These are phyloP conservation scores for Pluvialis apricaria DNA, from an alignment of 2,113 vertebrate genomes.

Conservation along the genomic window DNA sequence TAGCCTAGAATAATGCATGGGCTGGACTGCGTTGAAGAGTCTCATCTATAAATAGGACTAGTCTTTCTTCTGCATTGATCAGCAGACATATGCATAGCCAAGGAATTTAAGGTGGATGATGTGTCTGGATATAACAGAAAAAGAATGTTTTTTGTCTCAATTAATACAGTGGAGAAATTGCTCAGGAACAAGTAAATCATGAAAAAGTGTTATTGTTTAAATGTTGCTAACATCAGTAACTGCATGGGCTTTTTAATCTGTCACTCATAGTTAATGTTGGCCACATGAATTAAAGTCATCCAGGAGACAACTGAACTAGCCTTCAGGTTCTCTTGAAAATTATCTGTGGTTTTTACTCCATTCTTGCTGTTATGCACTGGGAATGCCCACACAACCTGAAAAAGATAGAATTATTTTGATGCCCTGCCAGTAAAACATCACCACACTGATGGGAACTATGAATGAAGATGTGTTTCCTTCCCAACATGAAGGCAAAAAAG, in stretches of 20 bases:
- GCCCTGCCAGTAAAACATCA: background rate
- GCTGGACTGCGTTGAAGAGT: background rate
- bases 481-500: background rate
- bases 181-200: background rate
- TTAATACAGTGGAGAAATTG: background rate
- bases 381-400: background rate
- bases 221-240: background rate
- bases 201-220: background rate
- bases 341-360: background rate
- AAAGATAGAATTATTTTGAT: background rate
- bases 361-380: background rate
- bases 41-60: background rate
- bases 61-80: background rate
- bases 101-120: background rate
- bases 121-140: background rate
- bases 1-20: slow-evolving; percentile 12
- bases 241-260: background rate
- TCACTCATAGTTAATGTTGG: background rate
- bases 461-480: background rate
- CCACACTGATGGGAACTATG: background rate
- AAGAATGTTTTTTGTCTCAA: background rate
- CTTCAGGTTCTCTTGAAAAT: background rate
- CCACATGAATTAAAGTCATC: background rate
- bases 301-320: background rate
- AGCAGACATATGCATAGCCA: background rate